Base-by-base conservation (phyloP, 2,113 vertebrate genomes). In the Campylomormyrus tamandua region DNA sequence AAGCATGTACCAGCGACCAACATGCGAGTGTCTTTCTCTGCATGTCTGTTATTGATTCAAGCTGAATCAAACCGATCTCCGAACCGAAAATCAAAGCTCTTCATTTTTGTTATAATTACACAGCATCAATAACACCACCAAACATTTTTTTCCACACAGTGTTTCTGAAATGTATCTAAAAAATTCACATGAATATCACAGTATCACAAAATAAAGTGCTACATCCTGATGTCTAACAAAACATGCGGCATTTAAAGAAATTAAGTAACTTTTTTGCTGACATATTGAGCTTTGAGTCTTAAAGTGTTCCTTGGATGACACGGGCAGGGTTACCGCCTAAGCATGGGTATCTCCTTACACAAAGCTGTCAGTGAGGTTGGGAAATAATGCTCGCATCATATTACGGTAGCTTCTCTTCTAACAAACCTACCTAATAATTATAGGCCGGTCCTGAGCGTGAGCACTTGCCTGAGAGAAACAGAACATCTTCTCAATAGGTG, bases 391-490 rank as follows among this genome's bases (percentile, higher is more conserved):
- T 45, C 10, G 89, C 85, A 90, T 90, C 85, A 87, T 62, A 13
- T 90, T 87, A 87, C 89, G 24, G 85, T 62, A 52, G 48, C 89
- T 77, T 87, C 62, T 90, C 85, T 58, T 42, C 85, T 90, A 87
- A 90, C 85, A 77, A 90, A 87, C 58, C 85, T 50, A 77, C 89
- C 84, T 77, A 70, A 87, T 87, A 90, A 90, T 90, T 90, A 90
- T 90, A 88, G 85, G 45, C 62, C 48, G 52, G 84, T 35, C 53
- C 86, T 39, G 21, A 87, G 83, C 17, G 62, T 66, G 84, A 77
- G 84, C 85, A 27, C 85, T 87, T n/a, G 21, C n/a, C 31, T 56
- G 24, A 62, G 56, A 66, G 56, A 42, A 42, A 77, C 13, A 53
- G n/a, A 8, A 31, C 48, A 45, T 21, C n/a, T 66, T 85, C 77